Percentiles rank a stretch among this genome's conserved stretches.
Evolutionary conservation across 2,888 invertebrate genomes (phyloP).

Genomic region (Micoletzkya japonica): DNA sequence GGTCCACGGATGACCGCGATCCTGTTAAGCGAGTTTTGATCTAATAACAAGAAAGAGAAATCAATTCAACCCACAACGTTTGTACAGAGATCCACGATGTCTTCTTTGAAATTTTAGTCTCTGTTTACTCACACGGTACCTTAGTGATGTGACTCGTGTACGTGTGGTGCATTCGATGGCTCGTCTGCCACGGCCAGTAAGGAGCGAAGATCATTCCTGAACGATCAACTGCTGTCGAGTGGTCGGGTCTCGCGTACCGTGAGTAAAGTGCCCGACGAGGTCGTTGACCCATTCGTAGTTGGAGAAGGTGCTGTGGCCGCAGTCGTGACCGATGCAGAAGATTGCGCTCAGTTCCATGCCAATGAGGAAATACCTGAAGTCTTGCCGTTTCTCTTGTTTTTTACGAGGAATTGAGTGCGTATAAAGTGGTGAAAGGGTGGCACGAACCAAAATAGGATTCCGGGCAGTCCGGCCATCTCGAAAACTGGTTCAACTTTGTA

Average conservation of each 20-base stretch:
- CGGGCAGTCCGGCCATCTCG: constrained; percentile 38
- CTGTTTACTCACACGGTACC: not conserved
- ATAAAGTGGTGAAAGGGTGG: not conserved
- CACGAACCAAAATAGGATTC: constrained; percentile 39
- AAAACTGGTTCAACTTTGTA: constrained; percentile 42
- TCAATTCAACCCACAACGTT: not conserved
- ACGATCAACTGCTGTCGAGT: not conserved
- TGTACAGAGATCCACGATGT: not conserved
- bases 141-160: constrained; percentile 23
- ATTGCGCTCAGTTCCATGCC: constrained; percentile 48
- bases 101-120: not conserved
- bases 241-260: constrained; percentile 7
- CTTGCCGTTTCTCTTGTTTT: not conserved
- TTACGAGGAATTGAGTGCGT: not conserved
- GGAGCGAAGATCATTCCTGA: constrained; percentile 43
- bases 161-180: constrained; percentile 51
- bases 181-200: constrained; percentile 58
- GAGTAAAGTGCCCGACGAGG: constrained; percentile 53
- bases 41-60: not conserved
- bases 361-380: constrained; percentile 50
- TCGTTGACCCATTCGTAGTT: constrained; percentile 54
- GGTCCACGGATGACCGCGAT: constrained; percentile 55
- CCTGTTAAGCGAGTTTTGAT: constrained; percentile 34
- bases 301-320: constrained; percentile 55
- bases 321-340: constrained; percentile 55